Conservation (phyloP, 2,888 invertebrate genomes). For the Tetramorium bicarinatum region DNA sequence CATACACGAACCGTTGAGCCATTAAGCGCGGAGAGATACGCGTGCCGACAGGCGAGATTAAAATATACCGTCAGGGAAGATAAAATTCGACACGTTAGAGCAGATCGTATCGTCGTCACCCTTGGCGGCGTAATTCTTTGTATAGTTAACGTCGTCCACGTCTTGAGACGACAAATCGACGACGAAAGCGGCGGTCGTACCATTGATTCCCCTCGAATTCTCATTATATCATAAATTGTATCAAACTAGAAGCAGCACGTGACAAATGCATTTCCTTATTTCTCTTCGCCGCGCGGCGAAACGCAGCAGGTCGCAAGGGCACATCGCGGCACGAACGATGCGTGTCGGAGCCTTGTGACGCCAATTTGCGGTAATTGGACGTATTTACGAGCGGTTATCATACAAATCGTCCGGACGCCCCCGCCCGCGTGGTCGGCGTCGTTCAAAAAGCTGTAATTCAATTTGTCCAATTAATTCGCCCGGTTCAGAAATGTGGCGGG, state of each 20-base stretch:
- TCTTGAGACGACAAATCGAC: background rate
- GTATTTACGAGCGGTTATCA: constrained; percentile 74
- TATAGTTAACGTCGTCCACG: background rate
- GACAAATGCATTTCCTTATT: constrained; percentile 28
- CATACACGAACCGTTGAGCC: background rate
- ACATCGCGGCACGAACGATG: constrained; percentile 17
- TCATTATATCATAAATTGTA: background rate
- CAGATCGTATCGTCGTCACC: background rate
- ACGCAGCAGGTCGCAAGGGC: constrained; percentile 25
- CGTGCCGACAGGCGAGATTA: background rate
- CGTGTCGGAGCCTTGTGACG: constrained; percentile 57
- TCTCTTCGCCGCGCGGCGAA: constrained; percentile 1
- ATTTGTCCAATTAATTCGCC: constrained; percentile 33
- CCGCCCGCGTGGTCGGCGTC: constrained; percentile 8
- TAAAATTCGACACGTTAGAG: constrained; percentile 2
- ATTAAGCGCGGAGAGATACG: constrained; percentile 1
- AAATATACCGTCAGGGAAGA: background rate
- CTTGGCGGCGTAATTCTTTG: background rate
- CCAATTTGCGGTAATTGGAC: constrained; percentile 75
- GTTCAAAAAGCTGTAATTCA: constrained; percentile 33
- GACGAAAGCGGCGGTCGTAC: background rate
- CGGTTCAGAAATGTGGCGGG: background rate
- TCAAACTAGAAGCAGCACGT: background rate
- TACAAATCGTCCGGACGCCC: constrained; percentile 51
- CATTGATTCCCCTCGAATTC: background rate